Percentiles rank a stretch among this genome's conserved stretches.
These are phyloP conservation scores for Pristionchus mayeri DNA, from an alignment of 2,888 invertebrate species.

Conservation along the genomic window DNA sequence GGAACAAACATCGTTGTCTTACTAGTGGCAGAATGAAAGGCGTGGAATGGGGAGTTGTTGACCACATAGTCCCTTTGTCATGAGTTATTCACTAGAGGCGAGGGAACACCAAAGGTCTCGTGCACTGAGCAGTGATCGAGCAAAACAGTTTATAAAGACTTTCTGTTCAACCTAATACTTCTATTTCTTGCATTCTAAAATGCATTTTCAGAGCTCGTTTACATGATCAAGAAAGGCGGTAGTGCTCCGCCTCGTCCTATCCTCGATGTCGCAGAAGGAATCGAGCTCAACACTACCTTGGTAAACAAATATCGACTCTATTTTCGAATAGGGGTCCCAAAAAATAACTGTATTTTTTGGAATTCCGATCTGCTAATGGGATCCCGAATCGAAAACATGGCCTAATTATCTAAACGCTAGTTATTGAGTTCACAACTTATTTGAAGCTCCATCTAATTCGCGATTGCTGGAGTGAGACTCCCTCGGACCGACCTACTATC, in stretches of 20 bases:
- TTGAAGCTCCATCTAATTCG: slow-evolving; percentile 45
- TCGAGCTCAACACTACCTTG: slow-evolving; percentile 37
- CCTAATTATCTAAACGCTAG: too few relatives aligned
- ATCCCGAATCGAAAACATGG: too few relatives aligned
- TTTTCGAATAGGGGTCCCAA: not conserved
- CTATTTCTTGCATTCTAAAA: too few relatives aligned
- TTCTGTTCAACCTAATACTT: too few relatives aligned
- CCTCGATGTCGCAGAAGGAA: slow-evolving; percentile 5
- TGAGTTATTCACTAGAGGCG: too few relatives aligned
- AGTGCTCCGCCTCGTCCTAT: not conserved
- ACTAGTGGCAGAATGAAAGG: too few relatives aligned
- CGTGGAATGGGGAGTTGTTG: too few relatives aligned
- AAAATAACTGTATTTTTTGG: too few relatives aligned
- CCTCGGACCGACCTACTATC: slow-evolving; percentile 11
- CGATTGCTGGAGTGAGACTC: slow-evolving; percentile 47
- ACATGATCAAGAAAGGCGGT: slow-evolving; percentile 45
- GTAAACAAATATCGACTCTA: not conserved
- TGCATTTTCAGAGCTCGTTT: slow-evolving; percentile 40
- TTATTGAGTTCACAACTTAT: not conserved
- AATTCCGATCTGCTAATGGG: not conserved
- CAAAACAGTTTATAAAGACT: too few relatives aligned
- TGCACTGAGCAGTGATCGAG: not conserved
- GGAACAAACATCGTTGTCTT: too few relatives aligned
- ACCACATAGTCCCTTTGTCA: too few relatives aligned
- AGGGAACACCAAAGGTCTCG: too few relatives aligned